phyloP scores from a whole-genome alignment of 2,888 invertebrate genomes.

The Apotomis turbidana region DNA sequence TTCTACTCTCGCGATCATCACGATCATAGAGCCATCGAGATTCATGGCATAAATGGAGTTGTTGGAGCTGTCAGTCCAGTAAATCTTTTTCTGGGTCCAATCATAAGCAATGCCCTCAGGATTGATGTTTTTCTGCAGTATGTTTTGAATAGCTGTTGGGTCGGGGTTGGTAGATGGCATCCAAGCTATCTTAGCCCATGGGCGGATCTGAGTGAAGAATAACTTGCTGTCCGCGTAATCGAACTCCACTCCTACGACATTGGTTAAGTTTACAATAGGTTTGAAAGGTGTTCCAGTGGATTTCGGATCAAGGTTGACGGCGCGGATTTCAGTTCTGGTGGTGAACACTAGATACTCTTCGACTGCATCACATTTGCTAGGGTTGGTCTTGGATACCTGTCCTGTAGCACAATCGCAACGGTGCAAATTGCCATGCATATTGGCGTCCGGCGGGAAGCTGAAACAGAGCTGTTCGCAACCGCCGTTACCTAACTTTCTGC shows the following conservation, averaged over 20 bases:
- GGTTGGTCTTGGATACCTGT: constrained; percentile 85
- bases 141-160: constrained; percentile 84
- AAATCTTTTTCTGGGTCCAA: constrained; percentile 98
- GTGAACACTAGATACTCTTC: constrained; percentile 97
- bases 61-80: constrained; percentile 98
- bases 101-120: constrained; percentile 98
- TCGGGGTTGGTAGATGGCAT: constrained; percentile 89
- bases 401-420: constrained; percentile 97
- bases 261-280: constrained; percentile 92
- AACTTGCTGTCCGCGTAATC: constrained; percentile 94
- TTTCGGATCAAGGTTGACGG: constrained; percentile 93
- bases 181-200: constrained; percentile 94
- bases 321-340: constrained; percentile 96
- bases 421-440: constrained; percentile 80
- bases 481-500: constrained; percentile 89
- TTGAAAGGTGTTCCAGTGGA: constrained; percentile 93
- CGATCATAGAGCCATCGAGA: constrained; percentile 92
- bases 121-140: constrained; percentile 92
- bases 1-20: constrained; percentile 96
- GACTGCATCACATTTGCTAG: constrained; percentile 90
- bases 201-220: constrained; percentile 96
- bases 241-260: constrained; percentile 97
- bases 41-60: constrained; percentile 98
- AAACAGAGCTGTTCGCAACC: constrained; percentile 98
- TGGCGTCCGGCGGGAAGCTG: constrained; percentile 90